Evolutionary conservation across 2,797 vertebrate species (phyloP).

Genomic region (Champsocephalus esox): DNA sequence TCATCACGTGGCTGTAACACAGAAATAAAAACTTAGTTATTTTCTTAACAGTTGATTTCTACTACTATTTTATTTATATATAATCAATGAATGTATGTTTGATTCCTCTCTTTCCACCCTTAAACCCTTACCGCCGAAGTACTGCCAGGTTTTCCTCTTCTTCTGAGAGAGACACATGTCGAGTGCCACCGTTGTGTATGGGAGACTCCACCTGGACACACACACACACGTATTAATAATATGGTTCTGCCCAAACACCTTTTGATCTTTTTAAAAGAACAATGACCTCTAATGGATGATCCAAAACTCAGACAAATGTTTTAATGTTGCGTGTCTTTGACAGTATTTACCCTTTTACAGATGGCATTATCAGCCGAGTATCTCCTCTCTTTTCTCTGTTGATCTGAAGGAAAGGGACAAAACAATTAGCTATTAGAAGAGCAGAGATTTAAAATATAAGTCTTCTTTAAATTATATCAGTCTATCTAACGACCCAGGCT

Average conservation of each 20-base stretch:
- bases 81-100: no score
- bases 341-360: conserved; percentile 83
- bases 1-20: conserved; percentile 93
- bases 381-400: conserved; percentile 80
- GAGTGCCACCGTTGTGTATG: conserved; percentile 81
- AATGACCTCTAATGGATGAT: not conserved
- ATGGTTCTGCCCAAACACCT: not conserved
- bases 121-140: conserved; percentile 87
- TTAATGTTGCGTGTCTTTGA: not conserved
- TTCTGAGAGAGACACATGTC: conserved; percentile 88
- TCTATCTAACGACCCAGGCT: not conserved
- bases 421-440: not conserved
- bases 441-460: not conserved
- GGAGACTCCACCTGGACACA: conserved; percentile 85
- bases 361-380: conserved; percentile 80
- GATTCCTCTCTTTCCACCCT: no score
- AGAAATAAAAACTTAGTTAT: not conserved
- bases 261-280: not conserved
- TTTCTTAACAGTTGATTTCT: not conserved
- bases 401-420: conserved; percentile 59
- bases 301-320: not conserved
- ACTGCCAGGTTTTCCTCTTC: conserved; percentile 95
- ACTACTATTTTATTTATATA: no score
- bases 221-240: conserved; percentile 6
- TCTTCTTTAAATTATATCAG: not conserved